These are phyloP conservation scores for Acrocephalus arundinaceus DNA, from an alignment of 2,113 vertebrate genomes.

Conservation along the genomic window DNA sequence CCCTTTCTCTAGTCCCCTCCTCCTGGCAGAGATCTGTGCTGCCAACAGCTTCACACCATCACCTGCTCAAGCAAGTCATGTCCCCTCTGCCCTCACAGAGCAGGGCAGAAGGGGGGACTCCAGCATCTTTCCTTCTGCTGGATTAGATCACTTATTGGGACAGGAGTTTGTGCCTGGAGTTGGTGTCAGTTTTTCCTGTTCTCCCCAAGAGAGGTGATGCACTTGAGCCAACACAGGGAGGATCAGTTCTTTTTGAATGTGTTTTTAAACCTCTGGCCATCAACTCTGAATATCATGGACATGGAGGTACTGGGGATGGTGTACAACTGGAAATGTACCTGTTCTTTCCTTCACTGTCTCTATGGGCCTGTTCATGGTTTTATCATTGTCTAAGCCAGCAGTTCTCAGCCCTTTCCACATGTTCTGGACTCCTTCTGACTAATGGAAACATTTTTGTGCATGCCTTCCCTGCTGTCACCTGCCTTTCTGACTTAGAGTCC, in stretches of 20 bases:
- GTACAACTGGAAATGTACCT: background rate
- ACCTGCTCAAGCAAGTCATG: background rate
- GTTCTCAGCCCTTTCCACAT: background rate
- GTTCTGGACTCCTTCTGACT: background rate
- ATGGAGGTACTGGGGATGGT: background rate
- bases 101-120: background rate
- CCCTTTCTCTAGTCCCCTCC: background rate
- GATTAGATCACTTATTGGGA: background rate
- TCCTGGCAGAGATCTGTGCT: background rate
- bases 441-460: background rate
- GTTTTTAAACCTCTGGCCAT: background rate
- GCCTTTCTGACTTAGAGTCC: background rate
- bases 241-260: background rate
- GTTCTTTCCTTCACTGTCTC: background rate
- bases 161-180: background rate
- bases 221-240: background rate
- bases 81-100: background rate
- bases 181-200: background rate
- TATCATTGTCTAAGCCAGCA: background rate
- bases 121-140: background rate
- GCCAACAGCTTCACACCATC: background rate
- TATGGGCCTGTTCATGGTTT: background rate
- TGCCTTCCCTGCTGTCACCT: background rate
- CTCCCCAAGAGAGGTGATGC: background rate
- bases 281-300: background rate